A percentile compares a stretch with the other conserved stretches of the same genome.
These are phyloP conservation scores for Phoeniculus purpureus DNA, from an alignment of 2,797 vertebrate genomes.

Conservation along the genomic window DNA sequence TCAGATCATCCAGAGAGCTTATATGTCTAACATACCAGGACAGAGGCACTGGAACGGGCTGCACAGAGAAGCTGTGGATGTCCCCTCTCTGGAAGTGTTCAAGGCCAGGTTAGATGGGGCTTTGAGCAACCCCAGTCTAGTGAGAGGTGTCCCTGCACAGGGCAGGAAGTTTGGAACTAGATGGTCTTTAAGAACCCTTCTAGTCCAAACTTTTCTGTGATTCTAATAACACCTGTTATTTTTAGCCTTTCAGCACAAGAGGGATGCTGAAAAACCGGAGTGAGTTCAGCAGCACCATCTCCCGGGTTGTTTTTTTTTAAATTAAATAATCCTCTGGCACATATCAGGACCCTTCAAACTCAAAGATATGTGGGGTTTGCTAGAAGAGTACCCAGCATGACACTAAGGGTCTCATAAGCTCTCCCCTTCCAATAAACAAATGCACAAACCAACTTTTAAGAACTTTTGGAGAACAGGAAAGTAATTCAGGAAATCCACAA, in stretches of 20 bases:
- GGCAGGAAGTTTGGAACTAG: not conserved
- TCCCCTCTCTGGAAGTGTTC: not conserved
- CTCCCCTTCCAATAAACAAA: not conserved
- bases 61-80: not conserved
- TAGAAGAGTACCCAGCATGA: not conserved
- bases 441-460: not conserved
- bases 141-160: not conserved
- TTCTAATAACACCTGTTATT: fast-evolving
- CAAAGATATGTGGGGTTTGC: not conserved
- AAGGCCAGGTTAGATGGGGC: not conserved
- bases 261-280: not conserved
- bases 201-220: not conserved
- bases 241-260: not conserved
- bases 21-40: not conserved
- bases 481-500: not conserved
- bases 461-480: not conserved
- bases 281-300: not conserved
- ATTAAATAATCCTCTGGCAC: not conserved
- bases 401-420: not conserved
- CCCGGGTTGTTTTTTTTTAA: not conserved
- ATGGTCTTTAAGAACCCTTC: not conserved
- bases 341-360: not conserved
- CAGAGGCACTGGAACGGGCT: not conserved
- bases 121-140: not conserved
- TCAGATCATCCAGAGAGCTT: not conserved